Evolutionary conservation across 1,140 invertebrate genomes (phyloP), one percentile per base, ranked within the genome.

Genomic region (Musca vetustissima): DNA sequence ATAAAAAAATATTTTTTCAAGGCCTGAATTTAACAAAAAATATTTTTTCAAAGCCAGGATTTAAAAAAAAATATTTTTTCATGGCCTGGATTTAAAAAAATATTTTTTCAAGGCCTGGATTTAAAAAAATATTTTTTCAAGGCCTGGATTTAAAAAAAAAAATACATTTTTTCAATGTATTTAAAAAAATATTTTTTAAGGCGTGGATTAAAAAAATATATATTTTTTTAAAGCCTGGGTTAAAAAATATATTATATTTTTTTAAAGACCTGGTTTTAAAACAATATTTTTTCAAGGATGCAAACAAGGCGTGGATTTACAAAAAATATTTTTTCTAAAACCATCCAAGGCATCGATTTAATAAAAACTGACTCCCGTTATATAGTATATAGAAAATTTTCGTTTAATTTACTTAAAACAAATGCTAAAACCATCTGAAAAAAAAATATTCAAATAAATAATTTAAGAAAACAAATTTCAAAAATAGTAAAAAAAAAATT

Each of bases 401-500:
- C 28, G 28, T 28, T 8, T 28, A 4, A 28, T 28, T n/a, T n/a
- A n/a, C n/a, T n/a, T 28, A 8, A 28, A 52, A 52, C 49, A 52
- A 52, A 21, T 19, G 28, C 32, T 11, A 47, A 22, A 14, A 47
- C 17, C 28, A 9, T 36, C 61, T 28, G 1, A 17, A 19, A 36
- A 47, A 4, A 50, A 28, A 67, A 4, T 22, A 67, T 32, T n/a
- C 1, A 21, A 67, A 67, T 15, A 68, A 61, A 57, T 25, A 55
- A n/a, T 17, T n/a, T n/a, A 28, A 59, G 0, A 36, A 19, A 14
- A 68, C 4, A 28, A 64, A 64, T 49, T 21, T 28, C 15, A 43
- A 43, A 57, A 66, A 61, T 50, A 59, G 8, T 36, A 61, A 36
- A 25, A 19, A n/a, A 64, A 48, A 36, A 64, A 64, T 50, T 15